These are phyloP conservation scores for Pristionchus arcanus DNA, from an alignment of 2,888 invertebrate genomes.

Conservation along the genomic window DNA sequence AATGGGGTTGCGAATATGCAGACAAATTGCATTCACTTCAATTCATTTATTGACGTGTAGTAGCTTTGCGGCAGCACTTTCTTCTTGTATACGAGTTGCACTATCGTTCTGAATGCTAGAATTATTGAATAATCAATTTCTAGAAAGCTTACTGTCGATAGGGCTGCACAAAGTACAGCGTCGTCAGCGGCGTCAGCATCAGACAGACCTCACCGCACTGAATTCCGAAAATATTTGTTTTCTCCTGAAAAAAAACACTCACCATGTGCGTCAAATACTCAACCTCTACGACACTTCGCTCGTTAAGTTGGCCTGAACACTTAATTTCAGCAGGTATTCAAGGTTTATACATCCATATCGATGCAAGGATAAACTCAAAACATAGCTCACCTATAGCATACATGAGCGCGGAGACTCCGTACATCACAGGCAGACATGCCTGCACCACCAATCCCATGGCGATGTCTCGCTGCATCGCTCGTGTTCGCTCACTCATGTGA, in stretches of 20 bases:
- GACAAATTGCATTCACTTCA: no score
- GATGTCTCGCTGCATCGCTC: neutral
- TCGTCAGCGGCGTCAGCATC: neutral
- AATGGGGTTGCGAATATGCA: no score
- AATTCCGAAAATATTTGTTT: neutral
- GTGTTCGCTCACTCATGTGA: neutral
- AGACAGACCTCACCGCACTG: neutral
- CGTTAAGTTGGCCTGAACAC: neutral
- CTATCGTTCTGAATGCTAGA: no score
- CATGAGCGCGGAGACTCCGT: neutral
- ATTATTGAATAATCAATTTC: neutral
- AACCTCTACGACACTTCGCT: neutral
- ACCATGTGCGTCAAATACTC: conserved; percentile 4
- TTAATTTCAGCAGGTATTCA: no score
- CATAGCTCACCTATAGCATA: neutral
- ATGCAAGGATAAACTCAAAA: no score
- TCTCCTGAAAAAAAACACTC: neutral
- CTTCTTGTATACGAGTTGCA: no score
- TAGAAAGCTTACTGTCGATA: neutral
- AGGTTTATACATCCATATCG: no score
- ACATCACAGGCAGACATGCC: neutral
- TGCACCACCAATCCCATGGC: neutral
- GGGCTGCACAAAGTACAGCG: neutral
- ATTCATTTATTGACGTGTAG: no score
- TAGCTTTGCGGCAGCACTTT: no score